Conservation (phyloP, 2,797 vertebrate species). For the Rhadinocentrus ornatus region DNA sequence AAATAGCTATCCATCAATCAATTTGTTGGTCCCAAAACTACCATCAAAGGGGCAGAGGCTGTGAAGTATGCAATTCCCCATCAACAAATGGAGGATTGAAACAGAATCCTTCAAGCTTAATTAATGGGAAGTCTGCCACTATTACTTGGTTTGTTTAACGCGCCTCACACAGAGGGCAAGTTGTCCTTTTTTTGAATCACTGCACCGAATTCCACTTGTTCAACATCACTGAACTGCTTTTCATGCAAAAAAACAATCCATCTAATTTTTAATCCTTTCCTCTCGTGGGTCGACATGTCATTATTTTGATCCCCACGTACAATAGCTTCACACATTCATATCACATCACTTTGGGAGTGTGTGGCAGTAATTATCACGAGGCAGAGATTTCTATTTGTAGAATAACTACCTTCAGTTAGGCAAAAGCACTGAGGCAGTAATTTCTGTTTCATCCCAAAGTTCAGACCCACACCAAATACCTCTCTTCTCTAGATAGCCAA, state of each 20-base stretch:
- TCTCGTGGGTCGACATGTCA: conserved; percentile 79
- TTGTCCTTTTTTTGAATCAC: conserved; percentile 84
- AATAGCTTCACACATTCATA: conserved; percentile 70
- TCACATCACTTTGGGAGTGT: conserved; percentile 59
- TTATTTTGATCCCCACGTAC: conserved; percentile 80
- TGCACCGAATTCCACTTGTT: conserved; percentile 81
- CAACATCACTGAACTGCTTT: conserved; percentile 81
- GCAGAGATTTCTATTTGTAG: conserved; percentile 75
- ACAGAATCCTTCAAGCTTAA: conserved; percentile 83
- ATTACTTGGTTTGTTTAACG: conserved; percentile 87
- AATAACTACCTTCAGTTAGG: conserved; percentile 71
- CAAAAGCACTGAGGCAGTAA: conserved; percentile 65
- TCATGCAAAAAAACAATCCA: conserved; percentile 81
- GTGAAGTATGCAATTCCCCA: conserved; percentile 85
- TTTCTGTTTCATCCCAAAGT: conserved; percentile 74
- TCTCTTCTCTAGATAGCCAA: conserved; percentile 75
- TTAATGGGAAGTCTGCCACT: conserved; percentile 84
- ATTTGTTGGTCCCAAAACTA: conserved; percentile 82
- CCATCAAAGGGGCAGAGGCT: conserved; percentile 82
- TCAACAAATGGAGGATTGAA: conserved; percentile 82
- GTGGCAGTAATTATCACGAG: conserved; percentile 75
- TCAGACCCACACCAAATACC: conserved; percentile 66
- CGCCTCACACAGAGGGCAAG: conserved; percentile 81
- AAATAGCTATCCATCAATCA: conserved; percentile 87
- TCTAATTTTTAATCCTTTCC: conserved; percentile 80